Base-by-base conservation (phyloP, 1,140 invertebrate genomes). In the Phthorimaea operculella region DNA sequence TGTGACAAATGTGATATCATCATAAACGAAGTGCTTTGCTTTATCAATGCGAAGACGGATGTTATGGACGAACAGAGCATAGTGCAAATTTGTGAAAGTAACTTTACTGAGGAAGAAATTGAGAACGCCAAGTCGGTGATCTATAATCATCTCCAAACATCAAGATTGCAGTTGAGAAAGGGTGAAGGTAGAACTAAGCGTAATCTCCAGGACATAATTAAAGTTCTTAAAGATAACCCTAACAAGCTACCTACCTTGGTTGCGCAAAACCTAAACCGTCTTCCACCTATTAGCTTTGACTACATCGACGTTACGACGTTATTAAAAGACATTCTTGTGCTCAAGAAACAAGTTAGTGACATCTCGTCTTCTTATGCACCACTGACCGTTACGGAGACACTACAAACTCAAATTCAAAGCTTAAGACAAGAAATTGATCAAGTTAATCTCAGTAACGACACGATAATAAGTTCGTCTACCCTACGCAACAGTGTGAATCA, bases 231-330 rank as follows among this genome's bases (percentile, higher is more conserved):
- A 14, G 18, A 50, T 28, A 18, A 50, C 10, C 17, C 48, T 8
- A 18, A 50, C 10, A 10, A n/a, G 11, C 10, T 50, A 14, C 48
- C 48, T n/a, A 33, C 15, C 11, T 50, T 50, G 18, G 48, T 50
- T 11, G 48, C 48, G 10, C 10, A 50, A 28, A 33, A 54, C 12
- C 39, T 54, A 4, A 44, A 42, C 33, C 33, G 33, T n/a, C 17
- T 54, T 11, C 52, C 52, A 18, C 39, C 52, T 12, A 39, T 54
- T 12, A 21, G 21, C 17, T 54, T 54, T 44, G 52, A 54, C 44
- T 33, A 54, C 15, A 44, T 54, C 12, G 52, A 54, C 28, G 52
- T 45, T 14, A 54, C 52, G 11, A 42, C 39, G 10, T 54, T 54
- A n/a, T 33, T 54, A 7, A 54, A 45, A 15, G 52, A 54, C n/a